A percentile compares a stretch with the other conserved stretches of the same genome.
These are phyloP conservation scores for Beaufortia kweichowensis DNA, from an alignment of 2,113 vertebrate species.

Conservation along the genomic window DNA sequence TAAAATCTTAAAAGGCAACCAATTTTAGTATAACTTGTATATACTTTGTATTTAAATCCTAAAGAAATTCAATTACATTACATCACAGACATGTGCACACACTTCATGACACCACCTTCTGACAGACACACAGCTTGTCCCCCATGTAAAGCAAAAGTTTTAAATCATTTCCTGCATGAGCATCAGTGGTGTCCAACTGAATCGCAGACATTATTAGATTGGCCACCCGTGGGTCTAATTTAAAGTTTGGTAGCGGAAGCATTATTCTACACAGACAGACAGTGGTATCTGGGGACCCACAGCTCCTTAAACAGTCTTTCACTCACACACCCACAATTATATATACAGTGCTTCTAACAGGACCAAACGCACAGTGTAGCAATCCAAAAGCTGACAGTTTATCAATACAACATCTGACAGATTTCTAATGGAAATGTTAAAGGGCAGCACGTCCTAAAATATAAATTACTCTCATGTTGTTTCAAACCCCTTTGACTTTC, in stretches of 20 bases:
- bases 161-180: conserved; percentile 39
- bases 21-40: too few species aligned
- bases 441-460: too few species aligned
- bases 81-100: conserved; percentile 22
- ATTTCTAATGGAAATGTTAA: too few species aligned
- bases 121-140: conserved; percentile 27
- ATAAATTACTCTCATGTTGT: too few species aligned
- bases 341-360: conserved; percentile 35
- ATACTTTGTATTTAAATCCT: too few species aligned
- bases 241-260: conserved; percentile 41
- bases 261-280: conserved; percentile 42
- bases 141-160: conserved; percentile 42
- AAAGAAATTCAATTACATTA: too few species aligned
- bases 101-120: conserved; percentile 21
- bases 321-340: conserved; percentile 6
- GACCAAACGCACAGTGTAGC: conserved; percentile 13
- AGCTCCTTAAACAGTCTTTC: conserved; percentile 4
- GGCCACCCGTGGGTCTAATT: conserved; percentile 53
- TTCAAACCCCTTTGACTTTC: too few species aligned
- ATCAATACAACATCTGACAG: not conserved
- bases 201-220: conserved; percentile 54
- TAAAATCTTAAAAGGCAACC: too few species aligned
- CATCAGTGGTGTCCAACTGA: conserved; percentile 41
- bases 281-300: not conserved
- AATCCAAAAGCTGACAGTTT: not conserved